Base-by-base conservation (phyloP, 2,113 vertebrate genomes). In the Cyprinodon brontotheroides region DNA sequence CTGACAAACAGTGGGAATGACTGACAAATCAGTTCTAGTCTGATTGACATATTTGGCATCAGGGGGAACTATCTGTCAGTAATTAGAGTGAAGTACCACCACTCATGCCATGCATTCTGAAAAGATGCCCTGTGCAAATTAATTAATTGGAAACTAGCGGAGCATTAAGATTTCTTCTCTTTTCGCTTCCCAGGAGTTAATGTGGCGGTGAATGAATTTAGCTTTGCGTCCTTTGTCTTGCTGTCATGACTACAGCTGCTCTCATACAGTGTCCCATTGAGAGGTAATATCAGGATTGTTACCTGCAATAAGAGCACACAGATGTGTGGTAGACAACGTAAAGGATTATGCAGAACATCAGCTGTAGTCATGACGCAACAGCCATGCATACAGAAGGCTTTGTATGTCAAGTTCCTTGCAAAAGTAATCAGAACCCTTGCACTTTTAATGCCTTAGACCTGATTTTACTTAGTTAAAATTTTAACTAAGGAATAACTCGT, bases 71-170 rank as follows among this genome's bases (percentile, higher is more conserved):
- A 77, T 15, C 77, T 45, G 36, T 78, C 62, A 64, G 78, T 86
- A 68, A 80, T 78, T 82, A 67, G 69, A 75, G 53, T 40, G n/a
- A 38, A 67, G 59, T 17, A 63, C 83, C 48, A 36, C 68, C 47
- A 70, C 75, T 88, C 68, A 84, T 83, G 61, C 78, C 65, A 75
- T 50, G 79, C 69, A 81, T 84, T 76, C 76, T 71, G 80, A 83
- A 90, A 91, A 87, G 83, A 91, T 86, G 83, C 68, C 62, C 71
- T 43, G 20, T 76, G 85, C 82, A 77, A 75, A 87, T 86, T 70
- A 82, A 90, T 88, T 86, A 78, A 92, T 91, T 87, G 81, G 69
- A 80, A 84, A 79, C 88, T 77, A 82, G 48, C 29, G 84, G 84
- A 70, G 91, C 87, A 77, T 88, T 87, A 70, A 74, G 67, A 78